Base-by-base conservation (phyloP, 2,797 vertebrate genomes). In the Mormyrops boulengeri region DNA sequence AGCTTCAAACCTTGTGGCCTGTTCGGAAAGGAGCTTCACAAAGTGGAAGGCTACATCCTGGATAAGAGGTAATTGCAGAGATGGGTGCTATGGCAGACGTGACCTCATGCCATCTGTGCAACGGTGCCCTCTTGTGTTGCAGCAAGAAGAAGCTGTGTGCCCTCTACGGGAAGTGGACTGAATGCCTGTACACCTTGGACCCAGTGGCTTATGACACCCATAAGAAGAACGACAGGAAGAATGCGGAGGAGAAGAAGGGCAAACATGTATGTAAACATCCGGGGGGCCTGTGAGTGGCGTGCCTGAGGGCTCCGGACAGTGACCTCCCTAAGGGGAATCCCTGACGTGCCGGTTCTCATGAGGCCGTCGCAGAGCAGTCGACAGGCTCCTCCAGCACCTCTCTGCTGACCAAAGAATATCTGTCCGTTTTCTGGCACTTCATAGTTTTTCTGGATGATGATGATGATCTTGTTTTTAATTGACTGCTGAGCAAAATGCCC, bases 11-110 rank as follows among this genome's bases (percentile, higher is more conserved):
- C 98, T 11, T 99, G 97, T 0, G 97, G 98, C 90, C 97, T 99
- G 91, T 99, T 99, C 93, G 98, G 98, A 34, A 99, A 99, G 91
- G 98, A 99, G 93, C 94, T 99, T 87, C 98, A 99, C 95, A 99
- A 98, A 96, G 98, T 99, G 44, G 98, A 99, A 93, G 98, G 98
- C 90, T 99, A 97, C 94, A 98, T 99, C 94, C 96, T 98, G 91
- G 98, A 99, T 93, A 99, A 99, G 96, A 99, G 97, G 98, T 98
- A 96, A 93, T 2, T 4, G 26, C 19, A 22, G n/a, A n/a, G 30
- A 41, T 0, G 12, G 69, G 30, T 19, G 69, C 69, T 6, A 2
- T 82, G 41, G 38, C 41, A 44, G 38, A 22, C 2, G 30, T 82
- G 41, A n/a, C 17, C 8, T 47, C 38, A 82, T 82, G 77, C 19